A percentile compares a stretch with the other conserved stretches of the same genome.
Evolutionary conservation across 2,113 vertebrate species (phyloP).

Genomic region (Sitta europaea): DNA sequence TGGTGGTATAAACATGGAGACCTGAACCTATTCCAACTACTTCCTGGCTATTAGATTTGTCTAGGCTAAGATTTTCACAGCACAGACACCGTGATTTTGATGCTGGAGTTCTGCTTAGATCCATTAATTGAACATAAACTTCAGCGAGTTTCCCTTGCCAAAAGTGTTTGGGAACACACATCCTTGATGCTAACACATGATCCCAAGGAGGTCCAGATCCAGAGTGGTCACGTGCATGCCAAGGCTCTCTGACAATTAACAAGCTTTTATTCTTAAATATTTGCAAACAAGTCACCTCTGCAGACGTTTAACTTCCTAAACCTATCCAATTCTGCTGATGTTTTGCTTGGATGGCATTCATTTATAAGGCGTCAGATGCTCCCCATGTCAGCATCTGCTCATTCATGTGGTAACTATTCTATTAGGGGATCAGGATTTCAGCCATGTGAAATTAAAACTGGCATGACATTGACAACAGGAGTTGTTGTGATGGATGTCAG

Average conservation of each 20-base stretch:
- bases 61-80: constrained; percentile 2
- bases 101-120: background rate
- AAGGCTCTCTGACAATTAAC: background rate
- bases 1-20: background rate
- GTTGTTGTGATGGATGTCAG: constrained; percentile 12
- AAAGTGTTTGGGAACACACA: background rate
- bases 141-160: background rate
- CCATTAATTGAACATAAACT: background rate
- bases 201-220: background rate
- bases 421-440: constrained; percentile 45
- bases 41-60: background rate
- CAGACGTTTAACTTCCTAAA: constrained; percentile 37
- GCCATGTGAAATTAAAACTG: constrained; percentile 35
- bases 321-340: background rate
- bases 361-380: constrained; percentile 49
- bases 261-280: background rate
- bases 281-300: background rate
- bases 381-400: constrained; percentile 42
- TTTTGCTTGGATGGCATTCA: constrained; percentile 54
- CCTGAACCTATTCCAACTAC: background rate
- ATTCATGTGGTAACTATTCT: constrained; percentile 45
- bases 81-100: no score
- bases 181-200: background rate
- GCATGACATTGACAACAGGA: constrained; percentile 35
- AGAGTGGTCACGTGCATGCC: background rate